A percentile compares a stretch with the other conserved stretches of the same genome.
Evolutionary conservation across 2,888 invertebrate species (phyloP).

Genomic region (Taenaris catops): DNA sequence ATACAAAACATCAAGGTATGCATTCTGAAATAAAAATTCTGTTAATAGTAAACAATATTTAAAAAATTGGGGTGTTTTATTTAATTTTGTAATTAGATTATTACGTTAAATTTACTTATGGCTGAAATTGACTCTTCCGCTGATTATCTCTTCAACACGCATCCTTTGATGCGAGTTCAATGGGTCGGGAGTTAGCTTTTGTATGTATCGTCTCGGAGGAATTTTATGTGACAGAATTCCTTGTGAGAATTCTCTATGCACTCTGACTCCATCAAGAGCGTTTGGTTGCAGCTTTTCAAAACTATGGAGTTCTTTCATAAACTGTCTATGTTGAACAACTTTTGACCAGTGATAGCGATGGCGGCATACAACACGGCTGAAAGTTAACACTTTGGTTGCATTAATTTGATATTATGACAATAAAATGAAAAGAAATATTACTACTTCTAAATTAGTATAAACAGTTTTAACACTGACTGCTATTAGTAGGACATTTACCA

Average conservation of each 20-base stretch:
- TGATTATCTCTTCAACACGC: constrained; percentile 66
- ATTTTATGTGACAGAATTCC: constrained; percentile 74
- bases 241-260: constrained; percentile 82
- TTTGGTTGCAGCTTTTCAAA: constrained; percentile 81
- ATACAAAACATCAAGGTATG: too few relatives aligned
- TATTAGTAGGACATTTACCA: too few relatives aligned
- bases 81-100: too few relatives aligned
- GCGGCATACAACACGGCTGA: constrained; percentile 82
- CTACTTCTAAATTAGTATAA: too few relatives aligned
- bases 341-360: constrained; percentile 78
- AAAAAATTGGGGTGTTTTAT: too few relatives aligned
- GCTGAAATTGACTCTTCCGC: constrained; percentile 51
- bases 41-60: too few relatives aligned
- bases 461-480: too few relatives aligned
- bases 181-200: constrained; percentile 62
- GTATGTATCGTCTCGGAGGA: constrained; percentile 61
- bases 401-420: too few relatives aligned
- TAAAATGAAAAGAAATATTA: too few relatives aligned
- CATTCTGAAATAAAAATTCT: too few relatives aligned
- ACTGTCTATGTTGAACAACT: constrained; percentile 74
- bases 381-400: not conserved
- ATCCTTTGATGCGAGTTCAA: constrained; percentile 55
- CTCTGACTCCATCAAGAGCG: constrained; percentile 82
- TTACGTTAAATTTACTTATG: constrained; percentile 44
- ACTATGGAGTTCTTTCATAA: constrained; percentile 80